Conservation (phyloP, 2,797 vertebrate genomes). For the Phrynocephalus forsythii region DNA sequence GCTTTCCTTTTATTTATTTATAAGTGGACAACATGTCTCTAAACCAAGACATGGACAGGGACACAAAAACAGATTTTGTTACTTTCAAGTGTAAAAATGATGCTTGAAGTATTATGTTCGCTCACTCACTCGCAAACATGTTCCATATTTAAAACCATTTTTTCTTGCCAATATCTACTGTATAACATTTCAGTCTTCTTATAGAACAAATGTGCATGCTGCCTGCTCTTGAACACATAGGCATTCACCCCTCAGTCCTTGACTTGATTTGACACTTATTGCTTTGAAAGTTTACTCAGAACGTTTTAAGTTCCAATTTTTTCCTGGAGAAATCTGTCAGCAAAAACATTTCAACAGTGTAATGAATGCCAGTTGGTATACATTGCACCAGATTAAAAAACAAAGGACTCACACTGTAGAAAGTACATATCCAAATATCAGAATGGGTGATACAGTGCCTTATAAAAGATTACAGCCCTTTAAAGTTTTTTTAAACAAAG, state of each 20-base stretch:
- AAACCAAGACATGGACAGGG: background rate
- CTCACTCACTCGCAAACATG: background rate
- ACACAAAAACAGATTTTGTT: background rate
- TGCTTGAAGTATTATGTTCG: background rate
- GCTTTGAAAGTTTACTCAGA: background rate
- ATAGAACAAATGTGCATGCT: background rate
- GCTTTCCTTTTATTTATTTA: background rate
- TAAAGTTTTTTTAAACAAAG: background rate
- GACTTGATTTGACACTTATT: background rate
- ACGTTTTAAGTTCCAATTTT: constrained; percentile 4
- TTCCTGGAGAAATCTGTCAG: background rate
- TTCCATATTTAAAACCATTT: background rate
- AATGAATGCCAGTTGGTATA: background rate
- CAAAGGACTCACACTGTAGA: background rate
- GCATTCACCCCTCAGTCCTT: fast-evolving
- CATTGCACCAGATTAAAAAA: background rate
- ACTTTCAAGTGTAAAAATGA: background rate
- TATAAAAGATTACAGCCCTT: constrained; percentile 28
- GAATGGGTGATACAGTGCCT: constrained; percentile 11
- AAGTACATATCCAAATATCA: constrained; percentile 22
- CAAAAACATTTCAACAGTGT: background rate
- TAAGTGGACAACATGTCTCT: background rate
- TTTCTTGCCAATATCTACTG: constrained; percentile 5
- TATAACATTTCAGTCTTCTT: constrained; percentile 1
- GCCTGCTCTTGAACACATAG: fast-evolving